Evolutionary conservation across 2,888 invertebrate genomes (phyloP).

Genomic region (Pogonocherus hispidulus): DNA sequence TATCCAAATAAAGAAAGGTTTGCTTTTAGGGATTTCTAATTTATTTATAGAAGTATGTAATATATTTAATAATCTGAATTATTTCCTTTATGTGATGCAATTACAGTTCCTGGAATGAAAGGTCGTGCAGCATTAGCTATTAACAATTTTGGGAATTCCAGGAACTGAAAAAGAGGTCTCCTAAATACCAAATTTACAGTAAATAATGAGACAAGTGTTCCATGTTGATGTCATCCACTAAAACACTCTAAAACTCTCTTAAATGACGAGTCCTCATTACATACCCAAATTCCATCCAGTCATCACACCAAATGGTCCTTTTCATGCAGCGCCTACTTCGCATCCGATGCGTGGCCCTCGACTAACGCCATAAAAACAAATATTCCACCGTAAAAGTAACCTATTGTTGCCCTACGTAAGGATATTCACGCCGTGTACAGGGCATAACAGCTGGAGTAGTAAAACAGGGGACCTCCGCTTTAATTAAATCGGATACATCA

Average conservation of each 20-base stretch:
- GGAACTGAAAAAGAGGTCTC: neutral
- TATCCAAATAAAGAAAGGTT: too few relatives aligned
- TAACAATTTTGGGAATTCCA: neutral
- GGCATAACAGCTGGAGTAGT: conserved; percentile 50
- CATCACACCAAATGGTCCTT: neutral
- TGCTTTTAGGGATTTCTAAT: too few relatives aligned
- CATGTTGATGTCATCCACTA: neutral
- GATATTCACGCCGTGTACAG: conserved; percentile 45
- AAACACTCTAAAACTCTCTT: neutral
- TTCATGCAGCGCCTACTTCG: neutral
- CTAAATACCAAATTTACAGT: neutral
- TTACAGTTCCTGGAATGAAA: too few relatives aligned
- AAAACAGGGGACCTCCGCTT: conserved; percentile 45
- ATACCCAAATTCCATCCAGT: neutral
- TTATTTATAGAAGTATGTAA: too few relatives aligned
- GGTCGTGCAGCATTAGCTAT: too few relatives aligned
- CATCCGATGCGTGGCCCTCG: conserved; percentile 6
- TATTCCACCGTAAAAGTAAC: conserved; percentile 19
- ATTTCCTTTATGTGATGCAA: too few relatives aligned
- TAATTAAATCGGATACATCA: conserved; percentile 63
- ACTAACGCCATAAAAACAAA: conserved; percentile 17
- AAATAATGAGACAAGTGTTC: neutral
- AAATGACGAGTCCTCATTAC: neutral
- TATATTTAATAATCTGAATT: too few relatives aligned
- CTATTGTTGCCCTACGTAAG: conserved; percentile 19